Evolutionary conservation across 2,113 vertebrate species (phyloP), one percentile per base, ranked within the genome.

Genomic region (Ibidorhyncha struthersii): DNA sequence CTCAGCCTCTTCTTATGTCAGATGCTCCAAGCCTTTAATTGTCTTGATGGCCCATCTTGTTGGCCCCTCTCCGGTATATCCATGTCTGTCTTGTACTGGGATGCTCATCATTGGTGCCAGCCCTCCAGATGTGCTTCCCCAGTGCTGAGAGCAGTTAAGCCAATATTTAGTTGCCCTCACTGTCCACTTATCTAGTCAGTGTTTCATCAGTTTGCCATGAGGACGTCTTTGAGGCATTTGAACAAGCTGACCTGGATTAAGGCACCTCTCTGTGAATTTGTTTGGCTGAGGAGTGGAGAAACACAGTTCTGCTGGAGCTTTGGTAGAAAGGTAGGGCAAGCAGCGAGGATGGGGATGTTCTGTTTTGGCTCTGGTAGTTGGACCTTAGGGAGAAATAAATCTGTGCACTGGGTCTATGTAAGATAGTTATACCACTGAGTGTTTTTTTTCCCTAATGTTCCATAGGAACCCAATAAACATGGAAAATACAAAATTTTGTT

Each of bases 91-190:
- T 56, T 21, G 5, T 30, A 11, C 50, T 34, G 53, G 41, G 45
- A 14, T 41, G 40, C 36, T 14, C 55, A 36, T 17, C 9, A 3
- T 20, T 58, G 43, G 26, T 76, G 56, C 13, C 45, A 67, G 27
- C 6, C 1, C 22, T 65, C 34, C n/a, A 41, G 78, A 29, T 58
- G 36, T 22, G 36, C 12, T n/a, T 82, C 29, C 43, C 16, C 43
- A 34, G 34, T 36, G n/a, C 18, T 12, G 23, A 67, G 45, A 41
- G 7, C 17, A 47, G 15, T 32, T n/a, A 12, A 59, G 23, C 5
- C 15, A 26, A 12, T 22, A 45, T 32, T n/a, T 6, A 3, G 2
- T 45, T 3, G 0, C 17, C 6, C 10, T 65, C 8, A 0, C 43
- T 72, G 19, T 34, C 66, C 1, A 0, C 27, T 62, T 47, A 6